A percentile compares a stretch with the other conserved stretches of the same genome.
These are phyloP conservation scores for Dromas ardeola DNA, from an alignment of 2,113 vertebrate genomes.

Conservation along the genomic window DNA sequence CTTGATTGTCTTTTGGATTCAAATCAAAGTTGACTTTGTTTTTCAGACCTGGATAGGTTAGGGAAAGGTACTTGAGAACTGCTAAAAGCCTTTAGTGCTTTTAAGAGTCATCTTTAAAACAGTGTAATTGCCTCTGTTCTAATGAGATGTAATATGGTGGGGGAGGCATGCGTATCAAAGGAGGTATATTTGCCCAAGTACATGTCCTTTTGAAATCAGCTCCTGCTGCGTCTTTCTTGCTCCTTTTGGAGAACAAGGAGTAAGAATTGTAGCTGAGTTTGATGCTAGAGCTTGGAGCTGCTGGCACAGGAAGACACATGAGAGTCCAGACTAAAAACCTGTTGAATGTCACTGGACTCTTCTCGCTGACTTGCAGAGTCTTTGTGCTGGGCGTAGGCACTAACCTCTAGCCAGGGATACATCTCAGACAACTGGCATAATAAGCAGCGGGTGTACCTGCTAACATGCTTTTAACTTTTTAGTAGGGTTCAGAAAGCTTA, in stretches of 20 bases:
- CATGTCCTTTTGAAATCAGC: not conserved
- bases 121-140: not conserved
- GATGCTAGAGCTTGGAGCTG: not conserved
- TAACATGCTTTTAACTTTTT: not conserved
- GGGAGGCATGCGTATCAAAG: not conserved
- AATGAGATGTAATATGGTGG: not conserved
- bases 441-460: not conserved
- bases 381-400: not conserved
- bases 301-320: not conserved
- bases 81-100: not conserved
- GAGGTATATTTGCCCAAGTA: not conserved
- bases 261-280: not conserved
- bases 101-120: not conserved
- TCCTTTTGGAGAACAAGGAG: not conserved
- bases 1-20: slow-evolving; percentile 46
- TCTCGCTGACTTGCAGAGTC: not conserved
- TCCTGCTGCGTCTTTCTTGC: not conserved
- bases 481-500: not conserved
- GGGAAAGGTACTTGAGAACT: not conserved
- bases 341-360: not conserved
- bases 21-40: slow-evolving; percentile 10
- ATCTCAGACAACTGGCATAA: not conserved
- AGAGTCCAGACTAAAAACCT: not conserved
- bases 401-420: not conserved
- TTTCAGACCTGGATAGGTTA: not conserved